Conservation (phyloP, 2,797 vertebrate species). For the Hipposideros larvatus region DNA sequence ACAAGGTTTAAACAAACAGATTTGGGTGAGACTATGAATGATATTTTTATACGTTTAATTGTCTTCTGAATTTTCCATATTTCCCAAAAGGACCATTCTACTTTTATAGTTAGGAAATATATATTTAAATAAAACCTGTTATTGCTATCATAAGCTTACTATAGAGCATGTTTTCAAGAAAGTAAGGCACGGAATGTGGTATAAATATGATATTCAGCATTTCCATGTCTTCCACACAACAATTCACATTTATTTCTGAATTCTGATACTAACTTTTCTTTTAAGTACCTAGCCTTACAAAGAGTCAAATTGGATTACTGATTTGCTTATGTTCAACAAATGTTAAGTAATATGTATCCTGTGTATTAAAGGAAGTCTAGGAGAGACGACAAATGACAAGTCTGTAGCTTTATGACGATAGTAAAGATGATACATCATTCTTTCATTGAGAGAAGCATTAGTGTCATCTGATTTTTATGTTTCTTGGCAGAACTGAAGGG, state of each 20-base stretch:
- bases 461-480: conserved; percentile 8
- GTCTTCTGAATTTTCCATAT: conserved; percentile 39
- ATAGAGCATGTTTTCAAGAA: background rate
- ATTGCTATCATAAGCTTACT: background rate
- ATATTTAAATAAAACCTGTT: conserved; percentile 24
- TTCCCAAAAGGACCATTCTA: background rate
- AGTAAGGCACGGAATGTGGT: background rate
- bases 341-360: background rate
- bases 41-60: background rate
- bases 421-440: conserved; percentile 1
- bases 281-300: background rate
- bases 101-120: conserved; percentile 16
- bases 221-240: background rate
- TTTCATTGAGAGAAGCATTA: conserved; percentile 10
- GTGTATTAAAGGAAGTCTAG: background rate
- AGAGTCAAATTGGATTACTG: conserved; percentile 40
- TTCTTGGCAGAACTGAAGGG: conserved; percentile 53
- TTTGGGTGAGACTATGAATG: background rate
- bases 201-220: background rate
- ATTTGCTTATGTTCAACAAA: background rate
- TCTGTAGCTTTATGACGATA: background rate
- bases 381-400: background rate
- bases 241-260: conserved; percentile 34
- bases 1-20: background rate
- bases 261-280: background rate